Conservation (phyloP, 2,113 vertebrate species). For the Cichladusa arquata region DNA sequence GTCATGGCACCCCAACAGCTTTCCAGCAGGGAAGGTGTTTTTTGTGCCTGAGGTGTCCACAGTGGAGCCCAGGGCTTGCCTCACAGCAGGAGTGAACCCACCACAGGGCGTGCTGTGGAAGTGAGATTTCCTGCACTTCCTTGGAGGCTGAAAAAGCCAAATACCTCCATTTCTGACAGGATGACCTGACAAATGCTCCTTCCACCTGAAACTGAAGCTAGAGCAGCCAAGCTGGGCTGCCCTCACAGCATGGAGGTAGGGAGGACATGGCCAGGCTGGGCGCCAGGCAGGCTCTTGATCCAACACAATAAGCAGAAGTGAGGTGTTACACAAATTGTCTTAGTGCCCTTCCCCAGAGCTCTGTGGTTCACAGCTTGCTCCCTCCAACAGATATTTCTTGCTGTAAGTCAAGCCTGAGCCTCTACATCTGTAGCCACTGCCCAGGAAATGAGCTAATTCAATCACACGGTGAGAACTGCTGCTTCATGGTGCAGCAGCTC, state of each 20-base stretch:
- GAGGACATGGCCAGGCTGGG: accelerated
- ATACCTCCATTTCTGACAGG: accelerated
- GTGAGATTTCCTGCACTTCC: accelerated
- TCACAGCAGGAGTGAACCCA: background rate
- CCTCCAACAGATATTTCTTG: background rate
- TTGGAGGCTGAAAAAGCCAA: background rate
- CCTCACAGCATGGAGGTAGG: accelerated
- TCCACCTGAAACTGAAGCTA: background rate
- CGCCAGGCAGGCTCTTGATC: background rate
- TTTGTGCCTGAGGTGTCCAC: background rate
- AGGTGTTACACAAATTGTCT: background rate
- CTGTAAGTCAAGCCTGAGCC: background rate
- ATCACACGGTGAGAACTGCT: background rate
- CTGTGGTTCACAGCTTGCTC: background rate
- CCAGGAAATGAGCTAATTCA: background rate
- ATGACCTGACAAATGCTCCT: background rate
- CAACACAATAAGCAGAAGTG: background rate
- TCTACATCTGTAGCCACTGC: background rate
- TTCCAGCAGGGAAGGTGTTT: background rate
- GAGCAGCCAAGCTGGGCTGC: background rate
- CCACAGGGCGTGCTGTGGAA: accelerated
- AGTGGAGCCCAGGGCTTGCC: accelerated
- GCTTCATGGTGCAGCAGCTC: background rate
- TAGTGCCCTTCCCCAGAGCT: background rate
- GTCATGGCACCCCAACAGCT: accelerated